Percentiles rank a stretch among this genome's conserved stretches.
phyloP scores from a whole-genome alignment of 2,888 invertebrate species.

The Oxytorus armatus region DNA sequence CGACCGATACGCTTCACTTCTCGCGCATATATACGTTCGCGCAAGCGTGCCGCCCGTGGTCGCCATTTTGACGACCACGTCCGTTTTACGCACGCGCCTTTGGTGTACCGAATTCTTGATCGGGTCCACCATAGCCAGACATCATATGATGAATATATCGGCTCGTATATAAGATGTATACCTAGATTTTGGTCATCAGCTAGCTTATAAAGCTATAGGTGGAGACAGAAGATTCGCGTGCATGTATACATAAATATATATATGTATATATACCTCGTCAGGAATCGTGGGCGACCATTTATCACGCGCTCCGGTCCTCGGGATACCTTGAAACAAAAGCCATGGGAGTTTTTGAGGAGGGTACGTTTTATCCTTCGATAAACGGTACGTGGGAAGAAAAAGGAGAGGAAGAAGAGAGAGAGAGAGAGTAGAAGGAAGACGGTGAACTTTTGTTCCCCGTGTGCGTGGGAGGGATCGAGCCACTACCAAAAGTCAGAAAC shows the following conservation, averaged over 20 bases:
- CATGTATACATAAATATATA: neutral
- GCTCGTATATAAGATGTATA: neutral
- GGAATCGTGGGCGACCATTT: constrained; percentile 79
- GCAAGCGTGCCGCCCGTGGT: constrained; percentile 61
- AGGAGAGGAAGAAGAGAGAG: constrained; percentile 32
- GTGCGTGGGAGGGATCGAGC: constrained; percentile 51
- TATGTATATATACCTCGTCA: constrained; percentile 67
- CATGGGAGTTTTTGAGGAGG: constrained; percentile 79
- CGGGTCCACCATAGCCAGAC: neutral
- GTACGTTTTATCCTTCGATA: constrained; percentile 69
- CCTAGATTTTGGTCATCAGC: constrained; percentile 12
- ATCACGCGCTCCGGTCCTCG: constrained; percentile 79
- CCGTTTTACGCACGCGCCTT: constrained; percentile 14
- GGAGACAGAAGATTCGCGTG: constrained; percentile 16
- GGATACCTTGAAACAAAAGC: constrained; percentile 83
- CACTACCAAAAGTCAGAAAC: constrained; percentile 32
- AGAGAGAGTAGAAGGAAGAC: constrained; percentile 22
- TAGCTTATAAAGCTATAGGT: constrained; percentile 21
- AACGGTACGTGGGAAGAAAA: constrained; percentile 68
- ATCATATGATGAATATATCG: neutral
- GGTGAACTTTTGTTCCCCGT: constrained; percentile 25
- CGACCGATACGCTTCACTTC: constrained; percentile 53
- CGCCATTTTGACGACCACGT: constrained; percentile 31
- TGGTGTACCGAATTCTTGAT: no score
- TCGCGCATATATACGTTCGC: constrained; percentile 11